Evolutionary conservation across 2,888 invertebrate species (phyloP).

Genomic region (Ochropleura plecta): DNA sequence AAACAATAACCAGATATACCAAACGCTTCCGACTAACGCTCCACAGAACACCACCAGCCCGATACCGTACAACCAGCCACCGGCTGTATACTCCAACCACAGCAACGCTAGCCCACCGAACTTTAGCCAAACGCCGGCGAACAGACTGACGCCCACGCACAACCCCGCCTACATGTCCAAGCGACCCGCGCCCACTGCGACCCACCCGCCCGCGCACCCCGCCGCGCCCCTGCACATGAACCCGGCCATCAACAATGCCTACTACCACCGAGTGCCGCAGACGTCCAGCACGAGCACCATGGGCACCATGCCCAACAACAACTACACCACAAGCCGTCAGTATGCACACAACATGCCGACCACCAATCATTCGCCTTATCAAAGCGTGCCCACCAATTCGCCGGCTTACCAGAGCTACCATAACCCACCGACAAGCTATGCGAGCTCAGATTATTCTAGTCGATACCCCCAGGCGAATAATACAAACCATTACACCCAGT

Average conservation of each 20-base stretch:
- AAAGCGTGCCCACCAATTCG: slow-evolving; percentile 87
- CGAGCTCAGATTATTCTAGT: slow-evolving; percentile 88
- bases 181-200: slow-evolving; percentile 67
- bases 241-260: slow-evolving; percentile 83
- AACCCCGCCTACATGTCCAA: slow-evolving; percentile 79
- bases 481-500: slow-evolving; percentile 81
- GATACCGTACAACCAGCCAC: slow-evolving; percentile 84
- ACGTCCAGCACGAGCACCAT: slow-evolving; percentile 73
- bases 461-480: slow-evolving; percentile 84
- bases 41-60: slow-evolving; percentile 80
- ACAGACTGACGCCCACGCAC: slow-evolving; percentile 84
- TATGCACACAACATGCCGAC: slow-evolving; percentile 75
- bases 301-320: slow-evolving; percentile 71
- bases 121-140: slow-evolving; percentile 81
- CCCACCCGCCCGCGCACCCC: too few relatives aligned
- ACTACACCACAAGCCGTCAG: slow-evolving; percentile 78
- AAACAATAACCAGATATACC: slow-evolving; percentile 83
- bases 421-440: slow-evolving; percentile 88
- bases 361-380: slow-evolving; percentile 82
- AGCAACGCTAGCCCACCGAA: slow-evolving; percentile 77
- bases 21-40: slow-evolving; percentile 78
- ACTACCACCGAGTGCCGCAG: slow-evolving; percentile 84
- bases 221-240: slow-evolving; percentile 77
- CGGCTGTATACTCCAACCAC: slow-evolving; percentile 80
- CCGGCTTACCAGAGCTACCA: slow-evolving; percentile 87